Conservation (phyloP, 2,113 vertebrate species). For the Chunga burmeisteri region DNA sequence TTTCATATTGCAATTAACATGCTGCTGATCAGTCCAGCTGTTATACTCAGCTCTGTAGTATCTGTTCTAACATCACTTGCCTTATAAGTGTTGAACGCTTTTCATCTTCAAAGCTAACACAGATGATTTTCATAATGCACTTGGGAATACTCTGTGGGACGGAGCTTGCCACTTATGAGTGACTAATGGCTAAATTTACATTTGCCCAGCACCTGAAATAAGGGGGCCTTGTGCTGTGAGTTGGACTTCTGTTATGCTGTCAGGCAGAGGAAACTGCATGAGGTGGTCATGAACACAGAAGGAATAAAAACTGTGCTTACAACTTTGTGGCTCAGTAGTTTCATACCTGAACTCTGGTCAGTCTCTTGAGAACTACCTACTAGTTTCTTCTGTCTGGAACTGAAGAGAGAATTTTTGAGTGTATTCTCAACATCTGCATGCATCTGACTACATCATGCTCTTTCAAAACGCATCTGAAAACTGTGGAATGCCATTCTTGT, state of each 20-base stretch:
- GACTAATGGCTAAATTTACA: neutral
- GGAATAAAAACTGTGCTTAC: neutral
- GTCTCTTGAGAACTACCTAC: neutral
- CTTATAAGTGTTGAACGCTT: neutral
- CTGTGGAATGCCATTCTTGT: neutral
- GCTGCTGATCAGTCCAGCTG: neutral
- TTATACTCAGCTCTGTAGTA: neutral
- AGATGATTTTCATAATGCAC: neutral
- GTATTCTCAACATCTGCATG: neutral
- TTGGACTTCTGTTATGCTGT: neutral
- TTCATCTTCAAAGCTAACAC: neutral
- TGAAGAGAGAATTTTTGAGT: neutral
- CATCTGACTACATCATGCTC: neutral
- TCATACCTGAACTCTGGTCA: neutral
- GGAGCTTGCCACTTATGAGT: neutral
- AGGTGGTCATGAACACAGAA: neutral
- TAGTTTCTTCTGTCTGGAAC: neutral
- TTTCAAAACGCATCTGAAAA: neutral
- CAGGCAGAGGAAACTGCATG: neutral
- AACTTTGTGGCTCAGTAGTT: neutral
- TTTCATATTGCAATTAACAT: neutral
- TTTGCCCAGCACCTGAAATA: neutral
- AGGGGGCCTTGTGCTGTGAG: neutral
- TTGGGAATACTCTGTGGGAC: neutral
- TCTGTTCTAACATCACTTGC: neutral